These are phyloP conservation scores for Onychostruthus taczanowskii DNA, from an alignment of 2,113 vertebrate species.

Conservation along the genomic window DNA sequence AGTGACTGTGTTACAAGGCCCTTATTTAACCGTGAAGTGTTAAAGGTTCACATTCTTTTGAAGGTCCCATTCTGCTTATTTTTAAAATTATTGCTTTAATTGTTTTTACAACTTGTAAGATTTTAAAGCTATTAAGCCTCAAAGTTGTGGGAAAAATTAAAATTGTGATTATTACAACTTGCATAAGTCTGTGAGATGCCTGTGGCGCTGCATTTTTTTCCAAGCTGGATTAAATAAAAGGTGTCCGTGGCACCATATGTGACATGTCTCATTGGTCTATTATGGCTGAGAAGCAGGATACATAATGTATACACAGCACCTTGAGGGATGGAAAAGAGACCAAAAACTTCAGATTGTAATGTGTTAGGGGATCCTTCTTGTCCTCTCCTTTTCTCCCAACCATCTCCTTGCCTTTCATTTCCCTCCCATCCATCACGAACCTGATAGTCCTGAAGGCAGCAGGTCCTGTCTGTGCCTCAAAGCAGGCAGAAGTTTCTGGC, in stretches of 20 bases:
- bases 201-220: not conserved
- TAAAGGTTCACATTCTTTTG: slow-evolving; percentile 81
- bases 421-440: not conserved
- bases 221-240: slow-evolving; percentile 13
- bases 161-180: slow-evolving; percentile 65
- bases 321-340: slow-evolving; percentile 11
- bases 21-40: slow-evolving; percentile 83
- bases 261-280: not conserved
- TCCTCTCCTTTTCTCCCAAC: not conserved
- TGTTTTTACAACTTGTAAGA: slow-evolving; percentile 87
- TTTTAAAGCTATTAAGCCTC: slow-evolving; percentile 88
- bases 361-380: not conserved
- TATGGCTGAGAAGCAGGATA: slow-evolving; percentile 26
- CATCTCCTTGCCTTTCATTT: not conserved
- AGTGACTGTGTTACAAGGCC: slow-evolving; percentile 67
- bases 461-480: fast-evolving
- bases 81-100: slow-evolving; percentile 84
- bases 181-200: slow-evolving; percentile 17
- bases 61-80: slow-evolving; percentile 78
- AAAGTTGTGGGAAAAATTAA: slow-evolving; percentile 77
- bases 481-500: not conserved
- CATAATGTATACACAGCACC: not conserved
- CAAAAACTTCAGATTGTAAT: not conserved
- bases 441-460: not conserved
- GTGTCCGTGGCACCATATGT: not conserved